A percentile compares a stretch with the other conserved stretches of the same genome.
These are phyloP conservation scores for Olivierus martensii DNA, from an alignment of 1,140 invertebrate genomes.

Conservation along the genomic window DNA sequence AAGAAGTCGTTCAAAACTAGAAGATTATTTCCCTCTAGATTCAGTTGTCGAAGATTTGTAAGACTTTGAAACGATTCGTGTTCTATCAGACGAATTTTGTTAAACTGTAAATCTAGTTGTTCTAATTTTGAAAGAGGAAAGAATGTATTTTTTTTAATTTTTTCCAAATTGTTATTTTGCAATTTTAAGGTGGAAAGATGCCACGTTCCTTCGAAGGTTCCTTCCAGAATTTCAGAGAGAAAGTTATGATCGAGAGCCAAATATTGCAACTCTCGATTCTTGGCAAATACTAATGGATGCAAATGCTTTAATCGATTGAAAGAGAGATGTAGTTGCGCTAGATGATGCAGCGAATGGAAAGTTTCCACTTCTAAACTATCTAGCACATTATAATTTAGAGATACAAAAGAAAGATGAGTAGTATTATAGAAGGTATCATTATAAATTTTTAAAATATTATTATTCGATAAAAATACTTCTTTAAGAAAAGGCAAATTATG, in stretches of 20 bases:
- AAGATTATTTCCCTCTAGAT: constrained; percentile 69
- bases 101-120: constrained; percentile 79
- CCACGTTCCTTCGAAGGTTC: constrained; percentile 53
- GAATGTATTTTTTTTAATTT: constrained; percentile 61
- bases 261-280: constrained; percentile 56
- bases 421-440: constrained; percentile 65
- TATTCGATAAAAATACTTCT: constrained; percentile 74
- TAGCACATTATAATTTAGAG: constrained; percentile 75
- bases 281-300: constrained; percentile 53
- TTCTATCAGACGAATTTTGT: constrained; percentile 62
- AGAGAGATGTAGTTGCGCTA: constrained; percentile 68
- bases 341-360: constrained; percentile 52
- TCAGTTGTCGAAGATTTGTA: constrained; percentile 68
- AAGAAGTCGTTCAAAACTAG: constrained; percentile 62
- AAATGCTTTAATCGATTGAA: constrained; percentile 68
- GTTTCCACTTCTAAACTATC: constrained; percentile 53
- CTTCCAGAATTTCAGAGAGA: constrained; percentile 59
- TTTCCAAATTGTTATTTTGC: constrained; percentile 63
- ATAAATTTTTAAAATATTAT: constrained; percentile 73
- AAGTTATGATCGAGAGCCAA: constrained; percentile 82
- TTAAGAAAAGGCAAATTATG: constrained; percentile 56
- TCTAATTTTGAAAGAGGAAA: constrained; percentile 58
- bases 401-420: constrained; percentile 56
- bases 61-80: constrained; percentile 66
- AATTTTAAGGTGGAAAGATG: constrained; percentile 62